Evolutionary conservation across 2,113 vertebrate genomes (phyloP), one percentile per base, ranked within the genome.

Genomic region (Himantopus leucocephalus): DNA sequence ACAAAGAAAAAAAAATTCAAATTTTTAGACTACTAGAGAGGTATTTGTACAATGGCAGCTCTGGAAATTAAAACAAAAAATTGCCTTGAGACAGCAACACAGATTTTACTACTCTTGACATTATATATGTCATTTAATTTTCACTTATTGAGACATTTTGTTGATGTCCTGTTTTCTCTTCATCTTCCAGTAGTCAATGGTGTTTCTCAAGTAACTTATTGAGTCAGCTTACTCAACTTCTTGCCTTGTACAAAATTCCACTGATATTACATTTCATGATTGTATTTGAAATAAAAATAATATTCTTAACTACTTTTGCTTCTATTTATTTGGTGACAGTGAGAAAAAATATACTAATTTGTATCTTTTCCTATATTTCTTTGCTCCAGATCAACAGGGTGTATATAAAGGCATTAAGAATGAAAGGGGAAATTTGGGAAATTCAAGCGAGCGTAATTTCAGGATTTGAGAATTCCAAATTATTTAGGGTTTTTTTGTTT

Each of bases 1-100:
- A 52, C 0, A 59, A n/a, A 43, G 8, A 14, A 8, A 14, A 37
- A 37, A 37, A 12, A 4, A 14, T 6, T 32, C 32, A 1, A 3
- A 24, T 67, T 48, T 70, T 89, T 62, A 67, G 48, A 60, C 32
- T 64, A 7, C 8, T 32, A 15, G 22, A 64, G 10, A 48, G 10
- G 5, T 52, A 37, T 76, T 89, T 80, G 22, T 50, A 45, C 20
- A 37, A 15, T 9, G 8, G 48, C 26, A 73, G 56, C 29, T 47
- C 10, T 68, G 35, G 26, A 83, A 91, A 68, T 72, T 19, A 59
- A 79, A 91, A 48, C 14, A 34, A 79, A 84, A 84, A 21, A 21
- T 6, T 0, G 0, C 10, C 32, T 63, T 60, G 29, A 84, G 67
- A 34, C 17, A 86, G 27, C n/a, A 83, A 27, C 10, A 29, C 6